Evolutionary conservation across 1,140 invertebrate species (phyloP), one percentile per base, ranked within the genome.

Genomic region (Bombus picipes): DNA sequence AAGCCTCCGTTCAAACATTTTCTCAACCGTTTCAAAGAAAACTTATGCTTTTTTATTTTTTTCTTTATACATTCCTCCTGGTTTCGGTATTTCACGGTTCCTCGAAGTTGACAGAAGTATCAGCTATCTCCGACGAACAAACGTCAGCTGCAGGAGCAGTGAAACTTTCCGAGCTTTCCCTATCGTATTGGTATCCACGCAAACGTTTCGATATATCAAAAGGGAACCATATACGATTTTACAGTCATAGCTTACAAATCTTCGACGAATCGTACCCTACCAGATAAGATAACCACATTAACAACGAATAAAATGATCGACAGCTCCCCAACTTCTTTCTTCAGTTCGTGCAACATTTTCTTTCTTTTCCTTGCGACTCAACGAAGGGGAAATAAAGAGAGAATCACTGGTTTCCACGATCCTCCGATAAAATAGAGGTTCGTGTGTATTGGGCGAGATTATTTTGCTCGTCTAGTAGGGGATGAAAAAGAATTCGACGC

Each of bases 141-240:
- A 43, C 71, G 71, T 74, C 71, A 82, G 41, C 47, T 74, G 71
- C 71, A 74, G 41, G 12, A 47, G 12, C 34, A 34, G 32, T 53
- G 81, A 82, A 74, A 82, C 57, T 82, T 66, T n/a, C 13, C n/a
- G 12, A 15, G 1, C n/a, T 0, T 32, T 15, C n/a, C 2, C 13
- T 8, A 32, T 15, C n/a, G 13, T 65, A 65, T 75, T 22, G 18
- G 47, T 1, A 53, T 53, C 18, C 68, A 66, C 75, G 62, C 75
- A 73, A 53, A 68, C 3, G 8, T 43, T 32, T 28, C 53, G 47
- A 47, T 37, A 39, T 53, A 53, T 53, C 18, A 53, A 53, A 53
- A 6, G 18, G 1, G 47, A 53, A 53, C 47, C 47, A 53, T 22
- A 22, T 53, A 53, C 37, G 8, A 70, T 76, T 70, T 76, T 57